Evolutionary conservation across 1,140 invertebrate species (phyloP).

Genomic region (Brachionus sp.): DNA sequence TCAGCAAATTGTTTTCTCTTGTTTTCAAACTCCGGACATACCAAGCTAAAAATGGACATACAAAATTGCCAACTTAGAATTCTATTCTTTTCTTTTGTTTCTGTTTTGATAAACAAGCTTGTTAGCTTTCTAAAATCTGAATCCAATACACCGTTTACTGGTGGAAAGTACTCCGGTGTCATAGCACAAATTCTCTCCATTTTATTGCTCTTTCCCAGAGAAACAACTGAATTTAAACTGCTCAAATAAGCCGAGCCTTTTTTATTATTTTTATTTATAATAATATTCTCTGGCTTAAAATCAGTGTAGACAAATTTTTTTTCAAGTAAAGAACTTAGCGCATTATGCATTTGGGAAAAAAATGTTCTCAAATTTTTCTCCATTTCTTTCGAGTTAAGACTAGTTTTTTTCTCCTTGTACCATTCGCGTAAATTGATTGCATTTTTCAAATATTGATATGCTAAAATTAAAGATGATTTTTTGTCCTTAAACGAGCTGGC

Average conservation of each 20-base stretch:
- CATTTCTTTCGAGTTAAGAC: background rate
- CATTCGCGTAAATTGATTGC: background rate
- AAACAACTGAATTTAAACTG: conserved; percentile 10
- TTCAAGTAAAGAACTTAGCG: background rate
- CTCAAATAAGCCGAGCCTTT: background rate
- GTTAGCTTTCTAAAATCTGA: background rate
- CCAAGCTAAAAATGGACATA: conserved; percentile 15
- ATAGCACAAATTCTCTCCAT: background rate
- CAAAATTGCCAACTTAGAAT: conserved; percentile 23
- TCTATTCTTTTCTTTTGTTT: background rate
- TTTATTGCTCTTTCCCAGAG: background rate
- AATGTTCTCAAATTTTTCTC: background rate
- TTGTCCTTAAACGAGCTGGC: background rate
- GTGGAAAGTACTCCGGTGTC: conserved; percentile 2
- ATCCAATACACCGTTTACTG: background rate
- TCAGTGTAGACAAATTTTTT: background rate
- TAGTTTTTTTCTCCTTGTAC: background rate
- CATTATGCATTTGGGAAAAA: background rate
- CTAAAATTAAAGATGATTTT: background rate
- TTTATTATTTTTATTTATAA: conserved; percentile 25
- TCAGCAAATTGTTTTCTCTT: background rate
- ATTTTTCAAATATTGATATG: background rate
- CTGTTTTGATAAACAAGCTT: background rate
- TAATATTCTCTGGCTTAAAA: conserved; percentile 26
- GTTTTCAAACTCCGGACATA: background rate